Evolutionary conservation across 1,140 invertebrate genomes (phyloP).

Genomic region (Orchestia grillus): DNA sequence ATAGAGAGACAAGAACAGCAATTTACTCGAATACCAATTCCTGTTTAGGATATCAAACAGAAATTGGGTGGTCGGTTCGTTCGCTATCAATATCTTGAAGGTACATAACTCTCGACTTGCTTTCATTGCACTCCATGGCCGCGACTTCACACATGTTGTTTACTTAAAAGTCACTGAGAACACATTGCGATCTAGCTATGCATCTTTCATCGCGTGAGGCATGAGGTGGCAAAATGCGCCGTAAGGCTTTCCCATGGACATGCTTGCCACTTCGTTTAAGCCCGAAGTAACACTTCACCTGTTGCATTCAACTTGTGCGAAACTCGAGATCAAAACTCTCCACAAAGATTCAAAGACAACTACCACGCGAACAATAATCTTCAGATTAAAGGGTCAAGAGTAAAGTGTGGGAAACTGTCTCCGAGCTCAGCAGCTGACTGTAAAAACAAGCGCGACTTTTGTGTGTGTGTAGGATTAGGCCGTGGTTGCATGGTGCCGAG

Average conservation of each 20-base stretch:
- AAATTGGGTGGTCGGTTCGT: not conserved
- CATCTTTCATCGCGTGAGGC: conserved; percentile 33
- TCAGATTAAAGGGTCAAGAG: not conserved
- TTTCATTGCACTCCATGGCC: conserved; percentile 52
- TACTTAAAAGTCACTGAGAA: conserved; percentile 46
- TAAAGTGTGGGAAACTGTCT: conserved; percentile 19
- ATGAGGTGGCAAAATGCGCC: conserved; percentile 29
- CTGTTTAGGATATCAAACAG: not conserved
- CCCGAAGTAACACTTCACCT: not conserved
- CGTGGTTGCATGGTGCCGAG: conserved; percentile 21
- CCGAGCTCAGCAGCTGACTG: not conserved
- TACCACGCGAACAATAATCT: not conserved
- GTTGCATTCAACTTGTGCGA: not conserved
- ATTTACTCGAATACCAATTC: not conserved
- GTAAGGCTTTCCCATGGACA: conserved; percentile 39
- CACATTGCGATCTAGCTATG: conserved; percentile 18
- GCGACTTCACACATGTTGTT: conserved; percentile 43
- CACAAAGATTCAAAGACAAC: not conserved
- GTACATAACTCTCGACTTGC: conserved; percentile 52
- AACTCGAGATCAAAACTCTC: not conserved
- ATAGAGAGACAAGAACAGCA: not conserved
- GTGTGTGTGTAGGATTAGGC: conserved; percentile 10
- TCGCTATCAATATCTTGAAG: conserved; percentile 4
- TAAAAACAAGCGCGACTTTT: conserved; percentile 34
- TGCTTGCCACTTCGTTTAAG: not conserved